A percentile compares a stretch with the other conserved stretches of the same genome.
These are phyloP conservation scores for Nephila pilipes DNA, from an alignment of 1,140 invertebrate species.

Conservation along the genomic window DNA sequence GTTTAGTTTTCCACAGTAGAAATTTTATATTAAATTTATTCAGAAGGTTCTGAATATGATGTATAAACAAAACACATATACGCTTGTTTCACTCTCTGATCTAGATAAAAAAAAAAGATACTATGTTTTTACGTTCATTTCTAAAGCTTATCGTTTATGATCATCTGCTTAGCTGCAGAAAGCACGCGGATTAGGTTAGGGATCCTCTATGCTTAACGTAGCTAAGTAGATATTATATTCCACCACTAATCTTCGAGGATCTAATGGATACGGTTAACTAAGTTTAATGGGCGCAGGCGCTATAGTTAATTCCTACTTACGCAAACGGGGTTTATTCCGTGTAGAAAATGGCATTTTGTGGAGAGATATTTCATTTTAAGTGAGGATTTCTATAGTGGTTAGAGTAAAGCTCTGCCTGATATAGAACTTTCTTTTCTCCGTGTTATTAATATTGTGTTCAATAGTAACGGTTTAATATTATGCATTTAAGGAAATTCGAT, in stretches of 20 bases:
- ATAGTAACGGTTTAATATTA: too few relatives aligned
- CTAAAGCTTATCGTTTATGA: neutral
- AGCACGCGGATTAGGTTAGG: neutral
- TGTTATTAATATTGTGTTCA: too few relatives aligned
- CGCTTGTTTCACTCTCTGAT: neutral
- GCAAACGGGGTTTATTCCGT: neutral
- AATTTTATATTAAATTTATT: too few relatives aligned
- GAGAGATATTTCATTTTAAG: too few relatives aligned
- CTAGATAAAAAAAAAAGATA: neutral
- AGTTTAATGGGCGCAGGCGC: slow-evolving; percentile 18
- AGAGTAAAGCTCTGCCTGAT: too few relatives aligned
- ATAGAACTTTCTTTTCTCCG: too few relatives aligned
- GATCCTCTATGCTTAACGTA: neutral
- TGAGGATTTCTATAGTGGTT: too few relatives aligned
- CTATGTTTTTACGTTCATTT: neutral
- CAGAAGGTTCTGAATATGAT: too few relatives aligned
- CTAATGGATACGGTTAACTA: slow-evolving; percentile 24
- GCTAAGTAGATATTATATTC: slow-evolving; percentile 5
- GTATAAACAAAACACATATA: too few relatives aligned
- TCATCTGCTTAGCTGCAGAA: neutral
- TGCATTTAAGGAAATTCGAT: too few relatives aligned
- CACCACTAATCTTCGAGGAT: neutral
- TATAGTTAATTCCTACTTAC: neutral
- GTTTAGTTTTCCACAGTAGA: too few relatives aligned
- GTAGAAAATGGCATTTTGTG: too few relatives aligned